Conservation (phyloP, 2,797 vertebrate genomes). For the Coilia nasus region DNA sequence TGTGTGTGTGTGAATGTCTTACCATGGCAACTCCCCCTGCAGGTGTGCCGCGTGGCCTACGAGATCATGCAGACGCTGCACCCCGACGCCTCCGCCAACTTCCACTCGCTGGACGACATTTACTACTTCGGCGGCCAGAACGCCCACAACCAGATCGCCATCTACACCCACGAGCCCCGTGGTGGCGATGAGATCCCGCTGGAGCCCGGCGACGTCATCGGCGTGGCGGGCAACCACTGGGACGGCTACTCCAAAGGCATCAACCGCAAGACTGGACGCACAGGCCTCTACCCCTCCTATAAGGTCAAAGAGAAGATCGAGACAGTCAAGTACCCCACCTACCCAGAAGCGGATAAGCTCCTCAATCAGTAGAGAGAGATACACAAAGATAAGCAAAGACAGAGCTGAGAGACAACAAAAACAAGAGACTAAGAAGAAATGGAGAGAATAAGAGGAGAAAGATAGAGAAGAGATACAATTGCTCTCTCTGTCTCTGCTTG, state of each 20-base stretch:
- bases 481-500: conserved; percentile 6
- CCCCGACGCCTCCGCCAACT: conserved; percentile 93
- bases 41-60: conserved; percentile 98
- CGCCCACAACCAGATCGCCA: conserved; percentile 96
- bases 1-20: conserved; percentile 9
- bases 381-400: no score
- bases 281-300: conserved; percentile 97
- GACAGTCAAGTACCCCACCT: conserved; percentile 95
- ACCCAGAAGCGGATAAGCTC: conserved; percentile 93
- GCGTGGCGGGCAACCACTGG: conserved; percentile 98
- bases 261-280: conserved; percentile 94
- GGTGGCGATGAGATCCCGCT: conserved; percentile 93
- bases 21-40: conserved; percentile 25
- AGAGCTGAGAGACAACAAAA: neutral
- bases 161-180: conserved; percentile 92
- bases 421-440: neutral
- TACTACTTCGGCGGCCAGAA: conserved; percentile 99
- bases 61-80: conserved; percentile 99
- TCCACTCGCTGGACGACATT: conserved; percentile 97
- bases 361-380: conserved; percentile 63
- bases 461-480: conserved; percentile 2
- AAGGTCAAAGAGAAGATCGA: conserved; percentile 98
- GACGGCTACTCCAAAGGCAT: conserved; percentile 98
- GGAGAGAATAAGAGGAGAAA: neutral
- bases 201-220: conserved; percentile 94